These are phyloP conservation scores for Liparis tanakae DNA, from an alignment of 2,797 vertebrate genomes.

Conservation along the genomic window DNA sequence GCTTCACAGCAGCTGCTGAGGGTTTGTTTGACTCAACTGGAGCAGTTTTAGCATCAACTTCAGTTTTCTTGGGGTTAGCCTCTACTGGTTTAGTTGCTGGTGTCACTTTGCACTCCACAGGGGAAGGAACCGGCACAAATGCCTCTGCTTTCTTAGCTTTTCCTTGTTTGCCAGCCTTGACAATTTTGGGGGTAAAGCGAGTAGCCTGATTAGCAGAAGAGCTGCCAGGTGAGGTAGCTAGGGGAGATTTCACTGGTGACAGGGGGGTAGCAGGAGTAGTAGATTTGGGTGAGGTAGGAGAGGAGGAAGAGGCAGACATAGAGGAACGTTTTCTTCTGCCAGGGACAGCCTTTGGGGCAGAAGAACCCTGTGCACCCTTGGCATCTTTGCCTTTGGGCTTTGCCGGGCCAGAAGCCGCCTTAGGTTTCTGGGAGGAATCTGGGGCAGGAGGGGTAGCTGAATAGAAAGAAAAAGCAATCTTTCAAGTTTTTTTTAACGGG, in stretches of 20 bases:
- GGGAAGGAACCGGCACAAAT: constrained; percentile 62
- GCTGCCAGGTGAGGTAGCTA: constrained; percentile 64
- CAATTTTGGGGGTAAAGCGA: constrained; percentile 75
- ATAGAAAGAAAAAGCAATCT: constrained; percentile 53
- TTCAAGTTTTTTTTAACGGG: constrained; percentile 27
- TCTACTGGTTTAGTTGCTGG: constrained; percentile 28
- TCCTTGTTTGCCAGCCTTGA: constrained; percentile 84
- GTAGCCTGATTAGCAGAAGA: constrained; percentile 56
- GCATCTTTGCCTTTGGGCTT: constrained; percentile 85
- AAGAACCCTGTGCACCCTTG: constrained; percentile 75
- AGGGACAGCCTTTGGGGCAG: constrained; percentile 82
- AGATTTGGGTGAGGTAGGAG: constrained; percentile 83
- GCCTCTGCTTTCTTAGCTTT: constrained; percentile 78
- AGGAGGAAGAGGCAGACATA: constrained; percentile 78
- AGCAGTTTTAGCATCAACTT: constrained; percentile 40
- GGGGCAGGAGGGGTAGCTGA: constrained; percentile 81
- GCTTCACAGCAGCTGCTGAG: constrained; percentile 40
- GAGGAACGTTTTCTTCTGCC: constrained; percentile 85
- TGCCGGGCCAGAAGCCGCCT: constrained; percentile 71
- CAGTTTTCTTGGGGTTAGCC: constrained; percentile 24
- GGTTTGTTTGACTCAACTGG: constrained; percentile 43
- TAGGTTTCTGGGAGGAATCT: constrained; percentile 69
- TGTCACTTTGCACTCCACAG: constrained; percentile 36
- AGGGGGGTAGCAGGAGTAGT: constrained; percentile 67
- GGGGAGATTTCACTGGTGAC: constrained; percentile 70